These are phyloP conservation scores for Rattus rattus DNA, from an alignment of 2,113 vertebrate genomes.

Conservation along the genomic window DNA sequence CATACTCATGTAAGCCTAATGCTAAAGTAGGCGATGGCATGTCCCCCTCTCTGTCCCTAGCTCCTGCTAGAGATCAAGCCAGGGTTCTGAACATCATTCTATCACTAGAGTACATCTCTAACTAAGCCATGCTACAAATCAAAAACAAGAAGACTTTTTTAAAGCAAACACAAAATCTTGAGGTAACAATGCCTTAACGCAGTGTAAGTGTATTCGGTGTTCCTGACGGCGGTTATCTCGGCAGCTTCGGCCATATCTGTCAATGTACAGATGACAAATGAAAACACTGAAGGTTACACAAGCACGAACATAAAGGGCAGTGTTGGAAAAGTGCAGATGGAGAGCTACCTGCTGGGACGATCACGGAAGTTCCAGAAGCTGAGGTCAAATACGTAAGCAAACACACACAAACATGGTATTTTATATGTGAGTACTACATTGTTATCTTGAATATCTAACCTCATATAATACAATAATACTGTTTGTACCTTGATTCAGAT, in stretches of 20 bases:
- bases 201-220: not conserved
- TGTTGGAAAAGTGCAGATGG: not conserved
- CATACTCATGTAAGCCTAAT: not conserved
- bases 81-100: not conserved
- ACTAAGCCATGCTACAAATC: not conserved
- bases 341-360: not conserved
- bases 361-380: not conserved
- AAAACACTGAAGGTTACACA: not conserved
- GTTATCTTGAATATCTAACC: slow-evolving; percentile 46
- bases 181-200: not conserved
- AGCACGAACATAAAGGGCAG: not conserved
- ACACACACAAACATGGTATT: not conserved
- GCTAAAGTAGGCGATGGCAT: not conserved
- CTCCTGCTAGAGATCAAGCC: not conserved
- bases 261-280: not conserved
- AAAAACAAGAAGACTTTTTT: not conserved
- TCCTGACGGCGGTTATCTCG: not conserved
- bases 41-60: not conserved
- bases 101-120: not conserved
- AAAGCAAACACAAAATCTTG: not conserved
- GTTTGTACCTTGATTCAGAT: slow-evolving; percentile 22
- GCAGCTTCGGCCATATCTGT: not conserved
- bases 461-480: slow-evolving; percentile 8
- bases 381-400: not conserved
- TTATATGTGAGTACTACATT: not conserved